phyloP scores from a whole-genome alignment of 1,140 invertebrate species.

The Aculops lycopersici region DNA sequence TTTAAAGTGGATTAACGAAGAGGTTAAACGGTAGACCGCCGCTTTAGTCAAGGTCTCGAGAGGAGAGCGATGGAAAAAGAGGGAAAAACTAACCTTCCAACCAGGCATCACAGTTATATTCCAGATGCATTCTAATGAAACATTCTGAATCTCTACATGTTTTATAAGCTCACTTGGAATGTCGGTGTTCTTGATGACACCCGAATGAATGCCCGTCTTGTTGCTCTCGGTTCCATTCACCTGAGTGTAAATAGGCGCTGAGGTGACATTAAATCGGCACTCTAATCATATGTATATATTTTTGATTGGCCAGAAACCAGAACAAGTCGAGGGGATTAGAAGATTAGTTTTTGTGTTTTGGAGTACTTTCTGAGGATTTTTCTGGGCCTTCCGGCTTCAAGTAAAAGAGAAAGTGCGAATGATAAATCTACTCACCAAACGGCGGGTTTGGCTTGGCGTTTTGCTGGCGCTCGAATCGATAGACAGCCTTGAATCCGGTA shows the following conservation, averaged over 20 bases:
- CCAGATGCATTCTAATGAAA: conserved; percentile 46
- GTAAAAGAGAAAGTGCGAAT: no score
- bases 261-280: no score
- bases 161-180: conserved; percentile 21
- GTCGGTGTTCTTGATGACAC: conserved; percentile 21
- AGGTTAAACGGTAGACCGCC: no score
- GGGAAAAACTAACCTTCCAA: conserved; percentile 25
- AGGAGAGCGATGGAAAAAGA: neutral
- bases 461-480: conserved; percentile 19
- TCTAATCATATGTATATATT: no score
- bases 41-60: neutral
- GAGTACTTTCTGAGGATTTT: no score
- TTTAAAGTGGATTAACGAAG: no score
- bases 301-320: no score
- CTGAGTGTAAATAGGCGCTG: no score
- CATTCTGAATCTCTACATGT: conserved; percentile 19
- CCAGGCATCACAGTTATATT: conserved; percentile 28
- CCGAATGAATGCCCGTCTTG: conserved; percentile 14
- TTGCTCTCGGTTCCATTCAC: no score
- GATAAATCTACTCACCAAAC: neutral
- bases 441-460: neutral
- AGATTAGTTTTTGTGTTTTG: no score
- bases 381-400: no score
- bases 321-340: no score
- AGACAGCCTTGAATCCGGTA: conserved; percentile 43